A percentile compares a stretch with the other conserved stretches of the same genome.
These are phyloP conservation scores for Agrochola circellaris DNA, from an alignment of 2,888 invertebrate species.

Conservation along the genomic window DNA sequence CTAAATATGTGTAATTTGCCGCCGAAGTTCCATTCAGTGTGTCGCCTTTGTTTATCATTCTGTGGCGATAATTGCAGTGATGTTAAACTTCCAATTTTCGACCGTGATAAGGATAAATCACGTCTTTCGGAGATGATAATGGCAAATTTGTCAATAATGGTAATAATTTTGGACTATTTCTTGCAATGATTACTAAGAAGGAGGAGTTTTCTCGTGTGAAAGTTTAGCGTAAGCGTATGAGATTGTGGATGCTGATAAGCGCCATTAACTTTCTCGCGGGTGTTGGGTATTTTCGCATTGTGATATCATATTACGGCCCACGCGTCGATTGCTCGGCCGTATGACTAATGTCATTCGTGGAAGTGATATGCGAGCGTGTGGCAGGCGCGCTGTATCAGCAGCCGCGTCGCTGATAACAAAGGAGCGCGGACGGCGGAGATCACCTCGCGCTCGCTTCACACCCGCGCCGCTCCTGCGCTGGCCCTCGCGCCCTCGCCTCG, in stretches of 20 bases:
- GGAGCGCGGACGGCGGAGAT: constrained; percentile 77
- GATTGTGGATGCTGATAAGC: constrained; percentile 91
- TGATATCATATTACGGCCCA: constrained; percentile 91
- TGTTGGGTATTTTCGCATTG: constrained; percentile 91
- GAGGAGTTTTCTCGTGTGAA: constrained; percentile 89
- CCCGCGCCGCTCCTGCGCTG: constrained; percentile 69
- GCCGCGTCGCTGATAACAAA: constrained; percentile 88
- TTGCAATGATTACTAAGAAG: constrained; percentile 72
- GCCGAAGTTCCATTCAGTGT: constrained; percentile 97
- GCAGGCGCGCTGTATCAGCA: constrained; percentile 83
- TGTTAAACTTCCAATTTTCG: constrained; percentile 94
- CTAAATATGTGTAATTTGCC: constrained; percentile 97
- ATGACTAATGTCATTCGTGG: constrained; percentile 90
- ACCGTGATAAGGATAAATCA: constrained; percentile 93
- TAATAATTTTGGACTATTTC: constrained; percentile 87
- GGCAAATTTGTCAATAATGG: constrained; percentile 95
- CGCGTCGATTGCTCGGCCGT: constrained; percentile 88
- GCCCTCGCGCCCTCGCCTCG: constrained; percentile 64
- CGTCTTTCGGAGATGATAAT: constrained; percentile 93
- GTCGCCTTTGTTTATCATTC: constrained; percentile 97
- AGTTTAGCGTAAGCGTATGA: constrained; percentile 89
- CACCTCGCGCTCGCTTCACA: constrained; percentile 66
- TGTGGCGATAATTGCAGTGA: constrained; percentile 93
- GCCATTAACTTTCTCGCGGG: constrained; percentile 91
- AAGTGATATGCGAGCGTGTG: constrained; percentile 88